These are phyloP conservation scores for Popillia japonica DNA, from an alignment of 1,140 invertebrate genomes.

Conservation along the genomic window DNA sequence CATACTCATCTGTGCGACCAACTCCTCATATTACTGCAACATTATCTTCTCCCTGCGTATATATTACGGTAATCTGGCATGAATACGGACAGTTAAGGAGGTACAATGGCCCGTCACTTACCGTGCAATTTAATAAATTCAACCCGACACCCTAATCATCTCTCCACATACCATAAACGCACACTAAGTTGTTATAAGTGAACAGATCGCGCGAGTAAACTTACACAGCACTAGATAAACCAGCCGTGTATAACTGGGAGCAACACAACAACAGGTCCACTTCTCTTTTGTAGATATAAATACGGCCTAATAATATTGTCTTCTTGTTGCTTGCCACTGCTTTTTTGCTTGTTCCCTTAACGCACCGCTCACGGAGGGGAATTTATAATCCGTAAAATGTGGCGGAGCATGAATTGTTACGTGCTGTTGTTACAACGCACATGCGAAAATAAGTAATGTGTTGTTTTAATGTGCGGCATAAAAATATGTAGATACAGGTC, in stretches of 20 bases:
- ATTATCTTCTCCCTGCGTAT: conserved; percentile 8
- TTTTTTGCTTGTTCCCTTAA: conserved; percentile 11
- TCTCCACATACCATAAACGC: neutral
- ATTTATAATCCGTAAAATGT: conserved; percentile 44
- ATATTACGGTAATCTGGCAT: conserved; percentile 10
- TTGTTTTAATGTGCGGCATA: neutral
- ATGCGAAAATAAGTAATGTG: neutral
- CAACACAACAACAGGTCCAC: neutral
- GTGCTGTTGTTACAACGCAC: neutral
- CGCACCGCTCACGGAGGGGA: conserved; percentile 29
- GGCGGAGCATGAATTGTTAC: conserved; percentile 32
- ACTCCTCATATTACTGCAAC: neutral
- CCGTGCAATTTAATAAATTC: conserved; percentile 35
- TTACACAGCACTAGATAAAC: neutral
- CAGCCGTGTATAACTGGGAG: conserved; percentile 21
- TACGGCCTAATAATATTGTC: conserved; percentile 27
- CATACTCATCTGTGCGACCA: neutral
- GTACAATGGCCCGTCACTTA: conserved; percentile 32
- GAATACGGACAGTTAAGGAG: conserved; percentile 24
- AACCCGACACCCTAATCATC: conserved; percentile 28
- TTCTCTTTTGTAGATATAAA: conserved; percentile 12
- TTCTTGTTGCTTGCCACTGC: conserved; percentile 19
- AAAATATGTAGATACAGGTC: too few species aligned
- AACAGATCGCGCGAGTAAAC: neutral
- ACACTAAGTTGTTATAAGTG: neutral